Base-by-base conservation (phyloP, 2,113 vertebrate species). In the Isurus oxyrinchus region DNA sequence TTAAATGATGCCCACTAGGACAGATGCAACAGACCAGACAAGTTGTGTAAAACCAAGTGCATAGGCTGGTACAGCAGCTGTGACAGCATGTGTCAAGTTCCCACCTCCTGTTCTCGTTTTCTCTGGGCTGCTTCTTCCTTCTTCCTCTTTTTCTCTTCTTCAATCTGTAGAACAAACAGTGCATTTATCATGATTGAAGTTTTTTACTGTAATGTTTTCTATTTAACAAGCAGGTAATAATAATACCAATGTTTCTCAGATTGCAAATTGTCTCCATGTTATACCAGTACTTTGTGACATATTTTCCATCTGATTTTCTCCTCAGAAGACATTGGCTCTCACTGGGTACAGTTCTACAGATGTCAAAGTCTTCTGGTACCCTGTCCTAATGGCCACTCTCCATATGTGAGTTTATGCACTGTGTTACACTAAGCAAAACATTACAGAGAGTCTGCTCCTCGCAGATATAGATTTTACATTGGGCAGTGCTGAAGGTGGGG, bases 61-160 rank as follows among this genome's bases (percentile, higher is more conserved):
- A 16, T 2, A 66, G n/a, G 31, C 13, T 61, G 57, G 57, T 93
- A 93, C n/a, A 59, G 59, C 61, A n/a, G 31, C 35, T n/a, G 11
- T 61, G 27, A 61, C 35, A 40, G 16, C 16, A 61, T 23, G n/a
- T 21, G 16, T 61, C 40, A 66, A 93, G 40, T 55, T 96, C 96
- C 96, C 96, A 99, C 99, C 98, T 99, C 99, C 96, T 99, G 99
- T 57, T 99, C 98, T 79, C 98, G 98, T 97, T 98, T 99, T 97
- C 97, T 99, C 96, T 96, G 98, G 63, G 99, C 98, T 0, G 98
- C 98, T 94, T 99, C 99, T 53, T 99, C 98, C 96, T 99, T 99
- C 97, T 99, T 99, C 96, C 35, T 98, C 95, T 97, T 98, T 97
- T 98, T 99, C 97, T 99, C 99, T 44, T 99, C 99, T 97, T 99